Evolutionary conservation across 2,888 invertebrate genomes (phyloP).

Genomic region (Sesia apiformis): DNA sequence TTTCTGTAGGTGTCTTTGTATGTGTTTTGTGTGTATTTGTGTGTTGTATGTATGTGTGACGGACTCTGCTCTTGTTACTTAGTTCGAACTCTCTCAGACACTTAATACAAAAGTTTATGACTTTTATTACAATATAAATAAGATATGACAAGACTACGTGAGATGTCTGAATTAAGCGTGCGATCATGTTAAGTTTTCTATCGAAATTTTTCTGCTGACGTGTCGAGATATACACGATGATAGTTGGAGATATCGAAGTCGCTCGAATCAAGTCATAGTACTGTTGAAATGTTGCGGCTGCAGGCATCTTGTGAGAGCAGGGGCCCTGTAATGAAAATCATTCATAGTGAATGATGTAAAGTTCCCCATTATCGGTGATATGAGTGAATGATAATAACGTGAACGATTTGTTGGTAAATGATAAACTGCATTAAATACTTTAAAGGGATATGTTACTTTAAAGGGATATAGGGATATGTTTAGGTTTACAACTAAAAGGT

Average conservation of each 20-base stretch:
- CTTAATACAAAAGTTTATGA: too few relatives aligned
- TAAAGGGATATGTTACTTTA: too few relatives aligned
- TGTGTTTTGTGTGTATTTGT: background rate
- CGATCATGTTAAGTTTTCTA: slow-evolving; percentile 1
- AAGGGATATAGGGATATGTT: too few relatives aligned
- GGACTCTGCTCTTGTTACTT: background rate
- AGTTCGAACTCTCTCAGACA: too few relatives aligned
- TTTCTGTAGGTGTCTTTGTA: background rate
- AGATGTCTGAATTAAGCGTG: too few relatives aligned
- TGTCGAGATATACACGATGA: slow-evolving; percentile 41
- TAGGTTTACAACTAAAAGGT: too few relatives aligned
- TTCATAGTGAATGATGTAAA: background rate
- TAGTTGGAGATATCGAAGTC: slow-evolving; percentile 26
- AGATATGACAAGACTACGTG: too few relatives aligned
- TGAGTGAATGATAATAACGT: too few relatives aligned
- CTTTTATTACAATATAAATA: too few relatives aligned
- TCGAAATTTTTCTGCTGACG: slow-evolving; percentile 38
- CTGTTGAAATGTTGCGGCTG: slow-evolving; percentile 54
- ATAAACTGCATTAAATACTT: too few relatives aligned
- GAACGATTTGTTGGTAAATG: too few relatives aligned
- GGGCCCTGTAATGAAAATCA: slow-evolving; percentile 54
- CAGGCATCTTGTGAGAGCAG: slow-evolving; percentile 61
- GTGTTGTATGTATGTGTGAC: background rate
- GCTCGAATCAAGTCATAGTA: slow-evolving; percentile 53
- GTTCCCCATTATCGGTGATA: too few relatives aligned